These are phyloP conservation scores for Rhipidura dahli DNA, from an alignment of 2,113 vertebrate genomes.

Conservation along the genomic window DNA sequence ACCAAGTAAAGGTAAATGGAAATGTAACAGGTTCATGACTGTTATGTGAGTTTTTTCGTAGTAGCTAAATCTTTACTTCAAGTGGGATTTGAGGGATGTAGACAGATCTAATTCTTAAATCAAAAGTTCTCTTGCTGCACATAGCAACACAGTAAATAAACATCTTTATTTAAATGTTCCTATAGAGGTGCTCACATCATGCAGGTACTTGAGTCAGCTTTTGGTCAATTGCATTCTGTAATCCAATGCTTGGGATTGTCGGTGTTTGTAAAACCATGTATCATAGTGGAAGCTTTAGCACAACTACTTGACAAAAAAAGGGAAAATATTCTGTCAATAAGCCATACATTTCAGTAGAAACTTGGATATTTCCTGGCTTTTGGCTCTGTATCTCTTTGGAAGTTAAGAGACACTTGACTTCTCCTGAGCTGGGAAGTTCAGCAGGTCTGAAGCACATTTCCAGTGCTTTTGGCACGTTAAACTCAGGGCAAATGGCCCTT, in stretches of 20 bases:
- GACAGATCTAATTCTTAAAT: background rate
- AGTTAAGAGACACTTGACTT: background rate
- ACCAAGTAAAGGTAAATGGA: background rate
- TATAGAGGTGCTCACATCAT: fast-evolving
- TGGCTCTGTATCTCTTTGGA: background rate
- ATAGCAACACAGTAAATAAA: background rate
- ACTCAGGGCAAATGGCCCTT: background rate
- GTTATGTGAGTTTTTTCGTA: background rate
- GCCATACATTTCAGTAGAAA: background rate
- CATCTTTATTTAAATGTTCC: background rate
- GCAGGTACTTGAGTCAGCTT: background rate
- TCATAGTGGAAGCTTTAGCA: background rate
- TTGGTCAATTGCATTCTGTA: background rate
- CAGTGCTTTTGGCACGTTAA: fast-evolving
- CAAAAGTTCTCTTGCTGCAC: background rate
- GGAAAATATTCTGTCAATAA: background rate
- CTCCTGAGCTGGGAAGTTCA: background rate
- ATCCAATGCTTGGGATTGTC: background rate
- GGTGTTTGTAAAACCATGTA: fast-evolving
- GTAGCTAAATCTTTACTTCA: background rate
- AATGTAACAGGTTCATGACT: background rate
- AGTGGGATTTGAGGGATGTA: background rate
- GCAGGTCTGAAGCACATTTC: background rate
- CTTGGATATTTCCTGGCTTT: background rate
- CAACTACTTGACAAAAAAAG: background rate